Evolutionary conservation across 2,888 invertebrate species (phyloP), one percentile per base, ranked within the genome.

Genomic region (Himalopsyche japonica): DNA sequence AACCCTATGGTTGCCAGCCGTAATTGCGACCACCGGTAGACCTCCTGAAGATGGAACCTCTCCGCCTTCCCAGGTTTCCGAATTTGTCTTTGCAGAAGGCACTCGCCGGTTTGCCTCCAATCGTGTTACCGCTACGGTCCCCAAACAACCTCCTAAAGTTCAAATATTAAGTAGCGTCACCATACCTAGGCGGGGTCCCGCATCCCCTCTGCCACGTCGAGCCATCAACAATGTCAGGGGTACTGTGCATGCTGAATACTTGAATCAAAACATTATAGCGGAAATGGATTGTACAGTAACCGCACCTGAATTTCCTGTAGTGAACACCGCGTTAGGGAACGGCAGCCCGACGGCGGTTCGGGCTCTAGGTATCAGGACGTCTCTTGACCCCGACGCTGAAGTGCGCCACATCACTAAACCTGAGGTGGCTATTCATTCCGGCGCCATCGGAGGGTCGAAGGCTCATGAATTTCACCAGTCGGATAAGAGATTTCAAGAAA

Each of bases 161-260:
- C 92, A 92, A 87, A 92, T 92, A 88, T 89, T 92, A 86, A 92
- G 92, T 87, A 92, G 92, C 87, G 91, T 92, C 89, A 90, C 92
- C 85, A 88, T 92, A 87, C 83, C 85, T 47, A 80, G 81, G 15
- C 82, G 76, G 10, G 79, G 81, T 10, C 18, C 81, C 37, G 78
- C 64, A 8, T 48, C 49, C 5, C 57, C 78, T 7, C 24, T 82
- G 12, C 30, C 78, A 6, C 78, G 78, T n/a, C 20, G 24, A 12
- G 37, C 8, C 8, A 8, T 81, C 12, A 49, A 76, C 0, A 70
- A 49, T 24, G 79, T 83, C 47, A 83, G 81, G 49, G 82, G 82
- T 6, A 47, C 81, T 3, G 47, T 84, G 15, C 86, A 81, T n/a
- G 80, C 83, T 76, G 84, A 83, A 70, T 86, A 86, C 32, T 32